These are phyloP conservation scores for Platysternon megacephalum DNA, from an alignment of 2,113 vertebrate genomes.

Conservation along the genomic window DNA sequence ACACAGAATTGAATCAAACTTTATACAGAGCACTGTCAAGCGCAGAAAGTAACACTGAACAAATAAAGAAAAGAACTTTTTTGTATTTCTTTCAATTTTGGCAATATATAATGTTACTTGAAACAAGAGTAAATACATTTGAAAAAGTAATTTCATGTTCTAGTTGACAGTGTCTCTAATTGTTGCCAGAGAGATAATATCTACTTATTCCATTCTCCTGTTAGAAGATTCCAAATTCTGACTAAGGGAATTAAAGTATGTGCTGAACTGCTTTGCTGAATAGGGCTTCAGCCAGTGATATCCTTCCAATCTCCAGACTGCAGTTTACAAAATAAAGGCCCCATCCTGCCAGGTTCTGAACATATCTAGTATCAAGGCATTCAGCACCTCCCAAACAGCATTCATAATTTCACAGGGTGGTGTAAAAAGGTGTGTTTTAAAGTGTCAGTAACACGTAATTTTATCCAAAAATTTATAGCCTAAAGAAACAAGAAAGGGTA, in stretches of 20 bases:
- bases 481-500: neutral
- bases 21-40: neutral
- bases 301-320: slow-evolving; percentile 25
- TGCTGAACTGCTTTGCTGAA: neutral
- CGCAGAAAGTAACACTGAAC: neutral
- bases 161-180: neutral
- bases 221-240: slow-evolving; percentile 1
- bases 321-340: slow-evolving; percentile 31
- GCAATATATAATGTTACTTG: neutral
- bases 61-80: rapidly evolving
- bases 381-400: slow-evolving; percentile 32
- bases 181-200: neutral
- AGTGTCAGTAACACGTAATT: neutral
- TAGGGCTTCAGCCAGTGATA: slow-evolving; percentile 8
- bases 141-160: neutral
- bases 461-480: neutral
- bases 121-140: neutral
- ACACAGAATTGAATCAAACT: neutral
- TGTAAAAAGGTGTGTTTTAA: slow-evolving; percentile 28
- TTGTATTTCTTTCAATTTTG: slow-evolving; percentile 3
- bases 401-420: slow-evolving; percentile 31
- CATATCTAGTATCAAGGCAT: neutral
- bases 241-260: slow-evolving; percentile 2
- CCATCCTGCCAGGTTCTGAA: neutral
- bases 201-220: neutral